Conservation (phyloP, 1,140 invertebrate genomes). For the Leucophenga varia region DNA sequence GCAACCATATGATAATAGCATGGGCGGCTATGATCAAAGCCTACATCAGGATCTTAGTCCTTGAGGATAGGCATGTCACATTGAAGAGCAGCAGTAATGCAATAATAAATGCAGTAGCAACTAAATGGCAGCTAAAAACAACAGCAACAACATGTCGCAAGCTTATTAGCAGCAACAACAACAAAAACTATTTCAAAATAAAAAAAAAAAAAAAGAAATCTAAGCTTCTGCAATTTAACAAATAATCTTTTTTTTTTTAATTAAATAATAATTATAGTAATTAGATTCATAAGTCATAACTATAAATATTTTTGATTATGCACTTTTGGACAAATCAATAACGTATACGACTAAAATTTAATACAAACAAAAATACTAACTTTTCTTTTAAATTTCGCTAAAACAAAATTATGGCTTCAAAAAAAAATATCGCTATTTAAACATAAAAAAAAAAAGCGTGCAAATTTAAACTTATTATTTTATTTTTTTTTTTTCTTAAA, state of each 20-base stretch:
- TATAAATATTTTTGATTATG: no score
- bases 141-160: not conserved
- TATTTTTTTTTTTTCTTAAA: constrained; percentile 1
- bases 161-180: not conserved
- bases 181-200: not conserved
- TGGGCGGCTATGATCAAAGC: constrained; percentile 83
- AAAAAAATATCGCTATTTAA: constrained; percentile 5
- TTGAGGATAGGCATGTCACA: constrained; percentile 42
- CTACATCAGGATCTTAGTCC: constrained; percentile 79
- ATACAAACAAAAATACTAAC: constrained; percentile 18
- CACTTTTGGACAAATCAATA: constrained; percentile 15
- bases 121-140: not conserved
- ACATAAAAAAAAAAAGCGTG: not conserved
- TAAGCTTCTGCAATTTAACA: no score
- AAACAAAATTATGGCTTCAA: no score
- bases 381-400: no score
- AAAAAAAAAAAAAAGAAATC: no score
- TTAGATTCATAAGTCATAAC: no score
- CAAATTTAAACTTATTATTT: constrained; percentile 10
- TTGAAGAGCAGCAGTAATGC: no score
- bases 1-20: constrained; percentile 80
- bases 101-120: not conserved
- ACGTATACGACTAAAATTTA: constrained; percentile 29
- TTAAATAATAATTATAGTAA: no score
- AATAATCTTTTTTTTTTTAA: no score